These are phyloP conservation scores for Ctenicera cuprea DNA, from an alignment of 2,888 invertebrate species.

Conservation along the genomic window DNA sequence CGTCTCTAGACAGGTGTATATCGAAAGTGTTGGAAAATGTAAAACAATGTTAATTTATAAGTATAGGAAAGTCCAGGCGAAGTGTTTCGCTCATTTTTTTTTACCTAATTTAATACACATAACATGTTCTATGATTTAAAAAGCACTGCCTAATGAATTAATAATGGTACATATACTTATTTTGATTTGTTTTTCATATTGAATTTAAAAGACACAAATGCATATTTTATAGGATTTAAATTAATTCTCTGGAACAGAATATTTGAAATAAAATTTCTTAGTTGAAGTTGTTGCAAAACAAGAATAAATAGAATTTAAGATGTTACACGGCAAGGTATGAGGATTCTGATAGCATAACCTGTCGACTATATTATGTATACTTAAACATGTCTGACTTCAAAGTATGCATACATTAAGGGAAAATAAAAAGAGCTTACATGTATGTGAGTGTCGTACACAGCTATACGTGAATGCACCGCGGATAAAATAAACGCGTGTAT, in stretches of 20 bases:
- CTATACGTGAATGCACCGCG: slow-evolving; percentile 47
- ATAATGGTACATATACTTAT: too few species aligned
- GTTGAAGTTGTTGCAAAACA: background rate
- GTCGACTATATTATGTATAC: slow-evolving; percentile 59
- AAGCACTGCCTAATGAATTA: too few species aligned
- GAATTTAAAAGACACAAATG: too few species aligned
- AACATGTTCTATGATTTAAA: too few species aligned
- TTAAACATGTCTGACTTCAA: slow-evolving; percentile 57
- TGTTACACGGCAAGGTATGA: slow-evolving; percentile 43
- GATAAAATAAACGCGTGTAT: slow-evolving; percentile 40
- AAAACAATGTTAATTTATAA: too few species aligned
- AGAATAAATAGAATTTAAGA: slow-evolving; percentile 21
- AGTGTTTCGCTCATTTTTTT: too few species aligned
- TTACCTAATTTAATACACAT: too few species aligned
- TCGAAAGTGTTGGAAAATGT: too few species aligned
- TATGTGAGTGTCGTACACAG: slow-evolving; percentile 54
- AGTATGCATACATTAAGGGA: slow-evolving; percentile 59
- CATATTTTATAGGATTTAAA: background rate
- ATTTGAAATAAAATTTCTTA: slow-evolving; percentile 5
- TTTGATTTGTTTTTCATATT: too few species aligned
- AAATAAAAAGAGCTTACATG: slow-evolving; percentile 52
- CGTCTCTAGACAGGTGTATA: too few species aligned
- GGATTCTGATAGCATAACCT: slow-evolving; percentile 57
- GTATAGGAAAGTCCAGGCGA: too few species aligned
- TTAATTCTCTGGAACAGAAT: background rate